Evolutionary conservation across 2,888 invertebrate genomes (phyloP), one percentile per base, ranked within the genome.

Genomic region (Tinea pellionella): DNA sequence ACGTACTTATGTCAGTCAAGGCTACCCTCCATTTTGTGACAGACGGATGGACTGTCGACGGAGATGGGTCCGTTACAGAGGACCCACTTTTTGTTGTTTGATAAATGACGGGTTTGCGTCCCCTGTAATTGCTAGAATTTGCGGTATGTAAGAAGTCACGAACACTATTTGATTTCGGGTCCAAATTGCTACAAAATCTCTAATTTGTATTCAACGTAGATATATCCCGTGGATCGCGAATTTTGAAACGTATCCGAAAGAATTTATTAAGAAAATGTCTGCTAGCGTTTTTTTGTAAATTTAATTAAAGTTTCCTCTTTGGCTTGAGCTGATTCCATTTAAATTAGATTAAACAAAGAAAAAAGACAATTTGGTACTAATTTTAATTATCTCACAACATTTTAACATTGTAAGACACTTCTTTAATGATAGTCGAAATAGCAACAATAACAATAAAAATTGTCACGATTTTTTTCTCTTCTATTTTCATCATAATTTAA

Each of bases 101-200:
- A 57, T 19, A 57, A 57, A 57, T 57, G 57, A 15, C 32, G 13
- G 55, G 12, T 6, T 18, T 11, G 7, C 24, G 19, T 24, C 55
- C n/a, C 32, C 29, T 57, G 57, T 57, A 57, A 57, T 32, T 57
- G 32, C 32, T 57, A 32, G 32, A 57, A 57, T 32, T 30, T 32
- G 57, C 15, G 32, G 30, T 32, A 32, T 57, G 57, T 32, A 57
- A 57, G 32, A 32, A 30, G 30, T 13, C 32, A 32, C 57, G 53
- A 53, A 53, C 16, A 24, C 53, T 53, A 53, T 53, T 53, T 53
- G 53, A 53, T 53, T 53, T 53, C 16, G 18, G 19, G 53, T 8
- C 19, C 4, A 53, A 53, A 53, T 53, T 53, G 24, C 53, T 24
- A 53, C 53, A 24, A 53, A 53, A 53, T 24, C 12, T 53, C 53